Percentiles rank a stretch among this genome's conserved stretches.
Conservation (phyloP, 2,888 invertebrate species). For the Drosophila sordidula region DNA sequence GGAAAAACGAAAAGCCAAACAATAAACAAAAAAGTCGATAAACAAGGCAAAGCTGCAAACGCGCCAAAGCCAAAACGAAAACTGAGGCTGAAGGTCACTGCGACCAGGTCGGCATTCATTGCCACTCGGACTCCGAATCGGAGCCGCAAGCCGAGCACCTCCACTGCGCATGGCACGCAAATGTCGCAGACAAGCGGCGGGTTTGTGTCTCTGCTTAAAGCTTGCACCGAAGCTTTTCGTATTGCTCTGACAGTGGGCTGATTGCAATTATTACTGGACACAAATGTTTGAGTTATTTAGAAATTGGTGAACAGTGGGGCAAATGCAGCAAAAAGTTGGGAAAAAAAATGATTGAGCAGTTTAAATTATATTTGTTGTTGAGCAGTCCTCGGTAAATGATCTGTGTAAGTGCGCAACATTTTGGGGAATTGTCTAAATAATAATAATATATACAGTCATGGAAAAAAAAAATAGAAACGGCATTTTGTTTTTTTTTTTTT, state of each 20-base stretch:
- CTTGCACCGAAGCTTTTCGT: slow-evolving; percentile 19
- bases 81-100: slow-evolving; percentile 75
- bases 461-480: too few species aligned
- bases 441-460: too few species aligned
- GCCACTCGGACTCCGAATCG: slow-evolving; percentile 25
- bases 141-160: background rate
- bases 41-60: slow-evolving; percentile 49
- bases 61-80: slow-evolving; percentile 66
- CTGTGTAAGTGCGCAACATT: too few species aligned
- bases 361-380: too few species aligned
- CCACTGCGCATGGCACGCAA: slow-evolving; percentile 53
- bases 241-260: slow-evolving; percentile 39
- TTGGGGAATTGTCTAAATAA: too few species aligned
- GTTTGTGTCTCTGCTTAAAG: slow-evolving; percentile 37
- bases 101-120: slow-evolving; percentile 24
- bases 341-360: too few species aligned
- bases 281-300: background rate
- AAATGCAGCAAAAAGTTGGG: too few species aligned
- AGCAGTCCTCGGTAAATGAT: too few species aligned
- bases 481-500: too few species aligned
- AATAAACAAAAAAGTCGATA: slow-evolving; percentile 66
- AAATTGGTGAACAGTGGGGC: background rate
- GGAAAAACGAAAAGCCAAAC: slow-evolving; percentile 53
- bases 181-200: background rate
- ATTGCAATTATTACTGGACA: background rate